Percentiles rank a stretch among this genome's conserved stretches.
Conservation (phyloP, 2,888 invertebrate genomes). For the Altica lythri region DNA sequence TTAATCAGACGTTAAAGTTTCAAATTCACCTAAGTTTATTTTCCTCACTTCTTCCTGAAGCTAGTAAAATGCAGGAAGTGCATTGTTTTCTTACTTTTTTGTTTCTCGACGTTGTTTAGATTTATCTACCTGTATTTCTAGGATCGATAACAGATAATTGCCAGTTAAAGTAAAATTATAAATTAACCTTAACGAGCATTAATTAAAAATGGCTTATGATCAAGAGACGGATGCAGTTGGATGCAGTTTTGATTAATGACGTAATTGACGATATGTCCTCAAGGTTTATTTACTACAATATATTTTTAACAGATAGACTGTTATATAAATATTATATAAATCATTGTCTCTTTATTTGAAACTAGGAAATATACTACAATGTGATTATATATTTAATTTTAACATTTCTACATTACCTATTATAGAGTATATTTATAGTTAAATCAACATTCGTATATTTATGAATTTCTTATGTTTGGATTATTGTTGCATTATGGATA, state of each 20-base stretch:
- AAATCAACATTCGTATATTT: no score
- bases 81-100: slow-evolving; percentile 37
- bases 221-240: neutral
- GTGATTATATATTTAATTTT: no score
- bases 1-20: slow-evolving; percentile 17
- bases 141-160: slow-evolving; percentile 35
- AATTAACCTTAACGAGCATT: slow-evolving; percentile 29
- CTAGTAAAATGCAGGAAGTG: slow-evolving; percentile 36
- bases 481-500: no score
- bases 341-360: no score
- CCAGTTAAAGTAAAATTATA: slow-evolving; percentile 34
- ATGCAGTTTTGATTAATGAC: slow-evolving; percentile 1
- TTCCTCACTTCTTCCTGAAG: slow-evolving; percentile 28
- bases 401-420: no score
- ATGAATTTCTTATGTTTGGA: no score
- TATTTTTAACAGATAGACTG: no score
- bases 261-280: neutral
- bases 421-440: no score
- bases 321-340: no score
- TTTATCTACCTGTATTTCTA: slow-evolving; percentile 34
- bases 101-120: slow-evolving; percentile 24
- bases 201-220: slow-evolving; percentile 23
- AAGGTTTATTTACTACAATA: no score
- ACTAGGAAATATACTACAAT: no score
- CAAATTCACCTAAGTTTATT: slow-evolving; percentile 22